phyloP scores from a whole-genome alignment of 2,113 vertebrate species.

The Muscicapa adusta region DNA sequence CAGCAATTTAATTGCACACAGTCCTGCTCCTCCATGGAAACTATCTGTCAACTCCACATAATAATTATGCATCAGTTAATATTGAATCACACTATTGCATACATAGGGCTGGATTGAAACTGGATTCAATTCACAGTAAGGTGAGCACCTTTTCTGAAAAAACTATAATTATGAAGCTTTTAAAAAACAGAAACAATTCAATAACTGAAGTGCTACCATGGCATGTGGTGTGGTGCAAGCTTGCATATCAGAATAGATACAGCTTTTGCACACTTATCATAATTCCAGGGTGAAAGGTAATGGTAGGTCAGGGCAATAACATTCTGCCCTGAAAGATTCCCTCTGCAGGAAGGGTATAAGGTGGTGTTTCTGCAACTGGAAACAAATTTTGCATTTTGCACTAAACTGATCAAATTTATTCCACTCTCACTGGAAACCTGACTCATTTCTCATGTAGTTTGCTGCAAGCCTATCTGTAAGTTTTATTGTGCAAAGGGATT shows the following conservation, averaged over 20 bases:
- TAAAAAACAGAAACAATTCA: background rate
- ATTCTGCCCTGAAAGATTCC: background rate
- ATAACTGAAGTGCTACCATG: background rate
- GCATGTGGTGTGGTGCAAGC: accelerated
- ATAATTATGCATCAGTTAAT: conserved; percentile 29
- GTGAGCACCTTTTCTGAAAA: background rate
- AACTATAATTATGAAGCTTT: background rate
- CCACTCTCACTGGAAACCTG: background rate
- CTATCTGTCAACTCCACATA: conserved; percentile 36
- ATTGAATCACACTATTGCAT: background rate
- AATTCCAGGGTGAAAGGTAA: background rate
- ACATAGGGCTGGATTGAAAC: background rate
- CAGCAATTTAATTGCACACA: conserved; percentile 61
- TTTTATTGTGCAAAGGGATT: background rate
- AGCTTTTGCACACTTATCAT: background rate
- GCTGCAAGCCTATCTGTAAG: background rate
- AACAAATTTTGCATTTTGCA: background rate
- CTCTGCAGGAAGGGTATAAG: background rate
- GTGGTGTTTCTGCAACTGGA: background rate
- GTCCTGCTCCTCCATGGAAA: conserved; percentile 38
- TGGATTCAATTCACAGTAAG: background rate
- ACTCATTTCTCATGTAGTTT: background rate
- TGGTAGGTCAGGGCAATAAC: background rate
- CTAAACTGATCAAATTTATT: background rate
- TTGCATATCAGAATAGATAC: background rate